A percentile compares a stretch with the other conserved stretches of the same genome.
These are phyloP conservation scores for Origma solitaria DNA, from an alignment of 2,113 vertebrate genomes.

Conservation along the genomic window DNA sequence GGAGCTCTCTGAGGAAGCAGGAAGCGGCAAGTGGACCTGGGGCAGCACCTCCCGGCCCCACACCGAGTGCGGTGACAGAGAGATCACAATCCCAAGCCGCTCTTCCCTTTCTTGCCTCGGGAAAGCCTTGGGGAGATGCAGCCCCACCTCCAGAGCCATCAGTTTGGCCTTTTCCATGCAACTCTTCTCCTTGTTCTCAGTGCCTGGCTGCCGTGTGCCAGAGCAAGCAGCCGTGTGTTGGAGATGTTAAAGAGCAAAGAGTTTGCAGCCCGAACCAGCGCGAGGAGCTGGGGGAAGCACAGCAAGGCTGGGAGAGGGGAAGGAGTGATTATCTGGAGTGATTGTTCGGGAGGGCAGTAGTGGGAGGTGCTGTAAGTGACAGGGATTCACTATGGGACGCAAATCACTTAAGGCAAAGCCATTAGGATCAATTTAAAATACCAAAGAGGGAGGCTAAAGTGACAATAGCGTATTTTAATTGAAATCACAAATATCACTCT, in stretches of 20 bases:
- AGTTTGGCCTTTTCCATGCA: neutral
- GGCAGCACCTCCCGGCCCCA: neutral
- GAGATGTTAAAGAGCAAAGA: constrained; percentile 6
- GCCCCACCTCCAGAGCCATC: neutral
- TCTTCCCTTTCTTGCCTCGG: neutral
- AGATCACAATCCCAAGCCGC: neutral
- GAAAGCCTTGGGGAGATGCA: neutral
- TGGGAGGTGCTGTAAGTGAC: constrained; percentile 29
- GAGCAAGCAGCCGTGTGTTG: neutral
- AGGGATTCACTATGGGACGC: neutral
- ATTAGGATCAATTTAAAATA: constrained; percentile 47
- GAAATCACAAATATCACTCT: constrained; percentile 45
- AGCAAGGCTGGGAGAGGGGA: constrained; percentile 46
- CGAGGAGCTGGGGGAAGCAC: constrained; percentile 3
- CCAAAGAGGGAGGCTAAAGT: constrained; percentile 24
- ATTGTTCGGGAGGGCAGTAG: constrained; percentile 45
- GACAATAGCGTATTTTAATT: constrained; percentile 50
- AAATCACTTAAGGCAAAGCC: constrained; percentile 24
- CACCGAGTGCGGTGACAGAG: accelerated
- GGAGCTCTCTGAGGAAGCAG: neutral
- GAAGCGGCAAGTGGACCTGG: neutral
- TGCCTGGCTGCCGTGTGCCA: neutral
- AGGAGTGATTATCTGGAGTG: constrained; percentile 53
- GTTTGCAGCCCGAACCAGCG: neutral
- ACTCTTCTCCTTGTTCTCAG: neutral